A percentile compares a stretch with the other conserved stretches of the same genome.
These are phyloP conservation scores for Uropetala carovei DNA, from an alignment of 2,888 invertebrate species.

Conservation along the genomic window DNA sequence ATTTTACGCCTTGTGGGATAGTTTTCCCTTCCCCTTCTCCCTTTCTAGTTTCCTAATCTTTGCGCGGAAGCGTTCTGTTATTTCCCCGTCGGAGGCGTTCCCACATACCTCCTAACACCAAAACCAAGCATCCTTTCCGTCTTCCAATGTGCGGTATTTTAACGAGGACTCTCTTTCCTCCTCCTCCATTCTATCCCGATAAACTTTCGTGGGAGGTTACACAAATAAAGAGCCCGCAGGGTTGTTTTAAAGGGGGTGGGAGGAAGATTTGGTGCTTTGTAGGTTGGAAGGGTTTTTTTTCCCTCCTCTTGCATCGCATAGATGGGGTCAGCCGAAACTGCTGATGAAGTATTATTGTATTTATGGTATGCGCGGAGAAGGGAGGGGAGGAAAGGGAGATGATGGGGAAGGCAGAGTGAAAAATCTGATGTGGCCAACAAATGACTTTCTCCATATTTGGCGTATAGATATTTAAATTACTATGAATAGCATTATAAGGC, in stretches of 20 bases:
- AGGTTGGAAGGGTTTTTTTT: constrained; percentile 5
- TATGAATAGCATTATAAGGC: no score
- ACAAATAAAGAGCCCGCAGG: constrained; percentile 41
- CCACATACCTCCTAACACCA: neutral
- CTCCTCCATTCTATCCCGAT: neutral
- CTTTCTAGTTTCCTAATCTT: neutral
- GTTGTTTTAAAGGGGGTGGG: neutral
- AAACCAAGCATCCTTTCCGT: neutral
- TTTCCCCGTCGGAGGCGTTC: neutral
- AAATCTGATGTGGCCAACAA: no score
- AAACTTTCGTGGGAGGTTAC: constrained; percentile 4
- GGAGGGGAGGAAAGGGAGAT: neutral
- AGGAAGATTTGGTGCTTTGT: neutral
- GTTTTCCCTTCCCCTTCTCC: neutral
- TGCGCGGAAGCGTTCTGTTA: neutral
- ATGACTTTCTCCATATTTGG: no score
- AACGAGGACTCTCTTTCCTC: constrained; percentile 10
- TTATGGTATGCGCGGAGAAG: neutral
- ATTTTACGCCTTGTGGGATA: no score
- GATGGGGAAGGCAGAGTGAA: neutral
- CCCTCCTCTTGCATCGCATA: neutral
- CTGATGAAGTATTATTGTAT: neutral
- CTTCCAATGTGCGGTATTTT: constrained; percentile 27
- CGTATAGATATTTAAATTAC: no score
- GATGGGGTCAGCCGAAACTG: neutral